A percentile compares a stretch with the other conserved stretches of the same genome.
phyloP scores from a whole-genome alignment of 2,113 vertebrate genomes.

The Nipponia nippon region DNA sequence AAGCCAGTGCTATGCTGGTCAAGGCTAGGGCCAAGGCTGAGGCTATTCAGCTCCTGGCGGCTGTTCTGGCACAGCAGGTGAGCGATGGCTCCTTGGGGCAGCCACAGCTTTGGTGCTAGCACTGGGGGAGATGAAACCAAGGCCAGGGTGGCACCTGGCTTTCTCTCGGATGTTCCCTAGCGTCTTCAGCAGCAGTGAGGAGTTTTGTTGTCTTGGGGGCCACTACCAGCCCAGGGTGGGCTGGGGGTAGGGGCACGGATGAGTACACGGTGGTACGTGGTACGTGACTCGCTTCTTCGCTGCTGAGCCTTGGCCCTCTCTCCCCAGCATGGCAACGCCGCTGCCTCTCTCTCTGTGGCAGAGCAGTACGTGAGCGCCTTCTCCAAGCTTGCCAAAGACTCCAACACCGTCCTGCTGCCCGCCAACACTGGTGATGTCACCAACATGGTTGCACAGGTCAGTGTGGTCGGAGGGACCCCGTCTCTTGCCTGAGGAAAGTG shows the following conservation, averaged over 20 bases:
- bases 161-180: too few species aligned
- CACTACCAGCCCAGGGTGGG: too few species aligned
- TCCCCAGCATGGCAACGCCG: conserved; percentile 83
- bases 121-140: too few species aligned
- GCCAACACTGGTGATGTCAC: conserved; percentile 85
- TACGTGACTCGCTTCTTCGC: fast-evolving
- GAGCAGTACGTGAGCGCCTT: conserved; percentile 94
- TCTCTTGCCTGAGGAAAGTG: fast-evolving
- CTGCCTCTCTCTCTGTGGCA: conserved; percentile 88
- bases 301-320: neutral
- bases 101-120: too few species aligned
- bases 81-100: too few species aligned
- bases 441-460: conserved; percentile 93
- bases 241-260: fast-evolving
- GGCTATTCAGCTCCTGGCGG: too few species aligned
- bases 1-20: too few species aligned
- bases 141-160: too few species aligned
- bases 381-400: conserved; percentile 92
- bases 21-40: too few species aligned
- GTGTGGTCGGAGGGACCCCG: fast-evolving
- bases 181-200: neutral
- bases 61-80: too few species aligned
- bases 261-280: too few species aligned
- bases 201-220: too few species aligned
- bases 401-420: conserved; percentile 91